Conservation (phyloP, 2,888 invertebrate species). For the Trypoxylon attenuatum region DNA sequence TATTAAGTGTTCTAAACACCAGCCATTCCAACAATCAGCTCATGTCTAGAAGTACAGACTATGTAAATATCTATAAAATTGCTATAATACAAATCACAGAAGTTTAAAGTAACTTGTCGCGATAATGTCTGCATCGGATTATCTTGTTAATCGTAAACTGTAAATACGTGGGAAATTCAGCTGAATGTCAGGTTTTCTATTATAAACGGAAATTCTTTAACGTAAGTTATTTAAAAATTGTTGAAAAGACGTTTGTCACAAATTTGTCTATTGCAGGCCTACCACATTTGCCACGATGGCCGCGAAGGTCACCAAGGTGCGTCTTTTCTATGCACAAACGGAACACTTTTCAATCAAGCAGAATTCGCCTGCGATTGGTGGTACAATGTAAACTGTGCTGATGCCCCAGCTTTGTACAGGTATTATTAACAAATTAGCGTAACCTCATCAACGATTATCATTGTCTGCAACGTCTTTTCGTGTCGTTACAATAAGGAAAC, state of each 20-base stretch:
- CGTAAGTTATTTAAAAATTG: conserved; percentile 4
- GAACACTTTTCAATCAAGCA: conserved; percentile 89
- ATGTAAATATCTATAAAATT: no score
- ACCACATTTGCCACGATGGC: conserved; percentile 91
- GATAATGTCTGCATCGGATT: no score
- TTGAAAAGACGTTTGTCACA: no score
- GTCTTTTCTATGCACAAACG: conserved; percentile 89
- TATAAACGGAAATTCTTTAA: no score
- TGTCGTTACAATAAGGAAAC: neutral
- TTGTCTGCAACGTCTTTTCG: neutral
- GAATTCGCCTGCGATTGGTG: conserved; percentile 94
- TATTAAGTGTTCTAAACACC: neutral
- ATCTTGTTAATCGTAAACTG: no score
- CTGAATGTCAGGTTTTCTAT: no score
- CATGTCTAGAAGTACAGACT: no score
- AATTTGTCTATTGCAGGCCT: conserved; percentile 79
- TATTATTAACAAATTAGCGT: conserved; percentile 68
- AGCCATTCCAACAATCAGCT: neutral
- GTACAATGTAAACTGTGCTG: conserved; percentile 91
- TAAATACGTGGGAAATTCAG: no score
- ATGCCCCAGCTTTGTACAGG: conserved; percentile 85
- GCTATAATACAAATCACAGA: no score
- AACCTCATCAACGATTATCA: neutral
- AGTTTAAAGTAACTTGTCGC: no score
- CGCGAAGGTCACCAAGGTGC: conserved; percentile 90